phyloP scores from a whole-genome alignment of 2,113 vertebrate genomes.

The Rhegmatorhina hoffmannsi region DNA sequence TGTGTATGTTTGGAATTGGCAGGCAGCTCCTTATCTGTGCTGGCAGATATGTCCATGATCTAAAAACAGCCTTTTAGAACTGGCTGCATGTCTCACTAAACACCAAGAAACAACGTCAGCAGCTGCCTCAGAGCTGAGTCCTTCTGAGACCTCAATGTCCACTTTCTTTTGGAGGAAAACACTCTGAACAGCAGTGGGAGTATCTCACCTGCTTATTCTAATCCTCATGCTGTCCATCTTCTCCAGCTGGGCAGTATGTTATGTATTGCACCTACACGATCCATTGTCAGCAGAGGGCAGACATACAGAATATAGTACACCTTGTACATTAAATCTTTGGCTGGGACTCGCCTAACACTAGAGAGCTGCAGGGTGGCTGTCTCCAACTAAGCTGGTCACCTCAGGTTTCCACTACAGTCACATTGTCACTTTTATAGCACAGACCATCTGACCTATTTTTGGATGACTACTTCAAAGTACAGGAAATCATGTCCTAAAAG shows the following conservation, averaged over 20 bases:
- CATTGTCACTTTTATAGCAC: not conserved
- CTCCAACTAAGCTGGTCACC: not conserved
- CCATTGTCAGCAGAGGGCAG: not conserved
- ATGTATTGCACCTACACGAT: fast-evolving
- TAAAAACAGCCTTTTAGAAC: slow-evolving; percentile 60
- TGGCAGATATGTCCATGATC: slow-evolving; percentile 57
- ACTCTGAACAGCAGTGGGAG: not conserved
- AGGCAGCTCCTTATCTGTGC: slow-evolving; percentile 54
- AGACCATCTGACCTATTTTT: not conserved
- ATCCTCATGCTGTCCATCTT: not conserved
- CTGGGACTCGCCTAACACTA: not conserved
- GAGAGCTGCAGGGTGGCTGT: not conserved
- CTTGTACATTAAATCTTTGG: not conserved
- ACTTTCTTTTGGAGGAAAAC: not conserved
- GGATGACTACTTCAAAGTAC: not conserved
- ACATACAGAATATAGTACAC: not conserved
- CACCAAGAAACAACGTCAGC: slow-evolving; percentile 35
- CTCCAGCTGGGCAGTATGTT: not conserved
- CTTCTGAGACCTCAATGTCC: not conserved
- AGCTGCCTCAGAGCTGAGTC: not conserved
- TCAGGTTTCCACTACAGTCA: not conserved
- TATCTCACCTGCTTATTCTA: not conserved
- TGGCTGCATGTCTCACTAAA: slow-evolving; percentile 7
- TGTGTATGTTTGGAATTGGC: slow-evolving; percentile 40
- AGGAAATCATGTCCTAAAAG: not conserved